Conservation (phyloP, 2,113 vertebrate genomes). For the Thunnus thynnus region DNA sequence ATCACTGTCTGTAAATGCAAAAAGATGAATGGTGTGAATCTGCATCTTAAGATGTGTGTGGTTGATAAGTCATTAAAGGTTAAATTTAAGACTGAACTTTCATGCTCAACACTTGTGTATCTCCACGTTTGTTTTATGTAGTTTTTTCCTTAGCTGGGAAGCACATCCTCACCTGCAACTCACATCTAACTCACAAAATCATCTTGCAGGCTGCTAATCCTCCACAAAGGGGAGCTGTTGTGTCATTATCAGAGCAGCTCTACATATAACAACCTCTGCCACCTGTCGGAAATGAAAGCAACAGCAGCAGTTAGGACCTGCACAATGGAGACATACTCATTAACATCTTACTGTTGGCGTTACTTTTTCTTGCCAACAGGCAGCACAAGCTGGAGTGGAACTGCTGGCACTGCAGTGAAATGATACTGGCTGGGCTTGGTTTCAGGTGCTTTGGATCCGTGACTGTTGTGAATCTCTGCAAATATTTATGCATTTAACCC, state of each 20-base stretch:
- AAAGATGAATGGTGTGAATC: not conserved
- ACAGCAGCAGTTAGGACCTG: conserved; percentile 10
- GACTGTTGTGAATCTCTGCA: conserved; percentile 10
- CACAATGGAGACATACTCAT: not conserved
- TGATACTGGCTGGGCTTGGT: not conserved
- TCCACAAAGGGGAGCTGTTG: conserved; percentile 34
- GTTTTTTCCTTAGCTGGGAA: not conserved
- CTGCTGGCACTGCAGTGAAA: not conserved
- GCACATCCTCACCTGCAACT: not conserved
- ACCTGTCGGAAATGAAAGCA: conserved; percentile 9
- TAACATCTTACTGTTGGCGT: conserved; percentile 19
- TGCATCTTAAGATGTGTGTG: not conserved
- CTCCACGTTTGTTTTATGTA: not conserved
- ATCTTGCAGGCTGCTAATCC: not conserved
- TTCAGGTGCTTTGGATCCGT: conserved; percentile 8
- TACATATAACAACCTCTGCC: conserved; percentile 9
- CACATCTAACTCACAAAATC: no score
- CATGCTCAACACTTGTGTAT: not conserved
- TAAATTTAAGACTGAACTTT: not conserved
- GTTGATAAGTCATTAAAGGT: no score
- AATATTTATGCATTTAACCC: conserved; percentile 1
- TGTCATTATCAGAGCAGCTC: not conserved
- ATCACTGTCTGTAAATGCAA: conserved; percentile 17
- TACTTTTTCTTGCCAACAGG: not conserved
- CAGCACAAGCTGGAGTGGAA: not conserved